Evolutionary conservation across 2,888 invertebrate genomes (phyloP), one percentile per base, ranked within the genome.

Genomic region (Apotomis capreana): DNA sequence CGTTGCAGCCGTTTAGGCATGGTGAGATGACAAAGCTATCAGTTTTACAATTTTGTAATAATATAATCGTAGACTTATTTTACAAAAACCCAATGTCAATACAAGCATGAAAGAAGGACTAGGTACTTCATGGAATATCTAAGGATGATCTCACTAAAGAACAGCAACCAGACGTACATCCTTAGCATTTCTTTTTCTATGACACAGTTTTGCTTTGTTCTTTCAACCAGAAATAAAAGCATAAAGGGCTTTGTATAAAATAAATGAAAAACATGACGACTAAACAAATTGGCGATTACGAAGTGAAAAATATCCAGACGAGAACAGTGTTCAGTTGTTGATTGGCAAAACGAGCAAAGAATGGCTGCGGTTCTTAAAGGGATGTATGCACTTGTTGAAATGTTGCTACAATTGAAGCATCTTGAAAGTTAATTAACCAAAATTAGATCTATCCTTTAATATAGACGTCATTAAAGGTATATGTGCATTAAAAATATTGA

Each of bases 271-370:
- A 76, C 76, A 67, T 68, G 36, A 46, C 55, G 73, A 76, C 76
- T 78, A 76, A 80, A 80, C 77, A 79, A 80, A 84, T 84, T 81
- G 83, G 78, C 78, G 81, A 80, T 81, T 82, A 78, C 78, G 81
- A 80, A 84, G 85, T 86, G 86, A 87, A 86, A 89, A 87, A 87
- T 86, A 79, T 77, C 78, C 83, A 81, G 82, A 80, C 82, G 79
- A 76, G 82, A 85, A 83, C 86, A 86, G 87, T 86, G 84, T 84
- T 80, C 84, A 84, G 83, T 86, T 87, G 86, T 88, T 87, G 83
- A 88, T 89, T 86, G 86, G 85, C 82, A 86, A 87, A 88, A 86
- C 77, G 82, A 87, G 81, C 81, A 87, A 85, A 80, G 72, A 75
- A 70, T 44, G 64, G 81, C 76, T 79, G 71, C 74, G 70, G 78